Percentiles rank a stretch among this genome's conserved stretches.
Evolutionary conservation across 2,113 vertebrate species (phyloP).

Genomic region (Tylochromis polylepis): DNA sequence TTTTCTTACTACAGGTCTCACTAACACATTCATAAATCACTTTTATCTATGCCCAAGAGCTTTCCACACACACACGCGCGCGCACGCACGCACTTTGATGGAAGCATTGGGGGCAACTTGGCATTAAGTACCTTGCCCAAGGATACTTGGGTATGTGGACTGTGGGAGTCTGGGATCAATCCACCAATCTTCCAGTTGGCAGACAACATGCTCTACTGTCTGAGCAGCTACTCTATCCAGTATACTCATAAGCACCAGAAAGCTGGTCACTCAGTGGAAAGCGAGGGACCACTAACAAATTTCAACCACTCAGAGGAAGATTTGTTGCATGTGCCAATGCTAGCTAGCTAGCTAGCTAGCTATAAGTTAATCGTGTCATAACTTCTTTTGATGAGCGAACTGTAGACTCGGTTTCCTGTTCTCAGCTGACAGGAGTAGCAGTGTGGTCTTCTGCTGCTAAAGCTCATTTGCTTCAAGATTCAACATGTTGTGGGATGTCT

Average conservation of each 20-base stretch:
- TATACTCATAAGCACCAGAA: neutral
- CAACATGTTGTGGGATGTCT: neutral
- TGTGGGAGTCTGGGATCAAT: neutral
- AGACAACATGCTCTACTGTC: rapidly evolving
- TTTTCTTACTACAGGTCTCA: neutral
- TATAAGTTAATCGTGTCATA: no score
- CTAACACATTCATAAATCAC: neutral
- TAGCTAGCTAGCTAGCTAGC: no score
- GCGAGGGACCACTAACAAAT: neutral
- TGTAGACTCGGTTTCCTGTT: neutral
- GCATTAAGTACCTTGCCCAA: neutral
- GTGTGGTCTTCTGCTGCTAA: neutral
- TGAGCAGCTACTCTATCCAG: neutral
- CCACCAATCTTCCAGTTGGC: neutral
- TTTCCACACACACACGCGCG: neutral
- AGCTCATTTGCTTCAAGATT: neutral
- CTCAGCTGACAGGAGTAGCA: neutral
- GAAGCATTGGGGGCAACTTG: neutral
- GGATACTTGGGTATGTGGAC: neutral
- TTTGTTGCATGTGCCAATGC: no score
- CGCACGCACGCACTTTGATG: neutral
- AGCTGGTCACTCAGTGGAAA: neutral
- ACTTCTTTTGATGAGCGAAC: no score
- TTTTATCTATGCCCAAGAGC: neutral
- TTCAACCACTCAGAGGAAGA: neutral